Conservation (phyloP, 2,888 invertebrate genomes). For the Opisthograptis luteolata region DNA sequence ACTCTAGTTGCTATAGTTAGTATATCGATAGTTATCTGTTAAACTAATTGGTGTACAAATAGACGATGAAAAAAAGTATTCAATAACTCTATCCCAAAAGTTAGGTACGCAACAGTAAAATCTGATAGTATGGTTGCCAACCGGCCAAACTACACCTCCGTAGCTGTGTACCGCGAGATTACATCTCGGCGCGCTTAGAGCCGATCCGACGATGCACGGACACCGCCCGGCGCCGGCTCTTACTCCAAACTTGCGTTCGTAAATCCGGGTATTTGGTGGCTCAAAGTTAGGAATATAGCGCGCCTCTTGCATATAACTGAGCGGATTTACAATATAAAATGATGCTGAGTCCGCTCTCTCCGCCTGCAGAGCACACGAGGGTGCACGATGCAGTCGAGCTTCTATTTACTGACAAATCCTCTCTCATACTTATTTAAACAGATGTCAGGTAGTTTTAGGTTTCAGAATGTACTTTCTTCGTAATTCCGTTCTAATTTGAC, state of each 20-base stretch:
- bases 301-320: slow-evolving; percentile 1
- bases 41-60: not conserved
- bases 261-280: slow-evolving; percentile 15
- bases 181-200: not conserved
- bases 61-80: not conserved
- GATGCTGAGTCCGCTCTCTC: not conserved
- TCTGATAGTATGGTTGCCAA: not conserved
- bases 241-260: slow-evolving; percentile 3
- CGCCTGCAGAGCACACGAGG: no score
- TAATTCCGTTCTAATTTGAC: no score
- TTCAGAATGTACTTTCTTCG: no score
- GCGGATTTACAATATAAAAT: slow-evolving; percentile 16
- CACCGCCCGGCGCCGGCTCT: not conserved
- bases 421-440: no score
- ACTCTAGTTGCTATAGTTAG: no score
- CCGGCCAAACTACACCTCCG: not conserved
- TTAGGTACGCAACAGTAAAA: not conserved
- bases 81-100: not conserved
- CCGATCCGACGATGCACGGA: not conserved
- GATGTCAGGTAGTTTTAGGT: no score
- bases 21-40: not conserved
- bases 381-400: no score
- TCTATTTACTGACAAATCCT: no score
- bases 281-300: slow-evolving; percentile 12
- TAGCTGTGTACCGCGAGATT: not conserved